Evolutionary conservation across 2,797 vertebrate genomes (phyloP), one percentile per base, ranked within the genome.

Genomic region (Emydoidea blandingii): DNA sequence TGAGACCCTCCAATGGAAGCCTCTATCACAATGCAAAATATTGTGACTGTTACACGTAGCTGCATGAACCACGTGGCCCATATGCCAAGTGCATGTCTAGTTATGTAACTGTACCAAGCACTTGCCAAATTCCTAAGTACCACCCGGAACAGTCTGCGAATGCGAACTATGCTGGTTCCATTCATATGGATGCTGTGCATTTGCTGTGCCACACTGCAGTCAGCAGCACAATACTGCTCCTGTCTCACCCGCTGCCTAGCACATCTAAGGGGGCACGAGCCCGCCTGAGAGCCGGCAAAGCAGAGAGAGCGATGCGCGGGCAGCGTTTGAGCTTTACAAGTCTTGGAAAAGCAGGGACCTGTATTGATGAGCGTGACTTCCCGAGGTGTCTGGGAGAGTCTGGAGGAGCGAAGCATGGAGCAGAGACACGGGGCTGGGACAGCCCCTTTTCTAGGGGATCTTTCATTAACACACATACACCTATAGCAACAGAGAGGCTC

Each of bases 61-160:
- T 37, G 52, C 65, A 29, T 0, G 29, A 79, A 81, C 86, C 92
- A 91, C 68, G 83, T 91, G 86, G 88, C 65, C 92, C 86, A 8
- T 76, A 86, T 25, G 90, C 65, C 92, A 84, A 79, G 57, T 86
- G 31, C 84, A 52, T 86, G 86, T 68, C 95, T 92, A 90, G 85
- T 88, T 14, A 6, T 4, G 8, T 0, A 74, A n/a, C 53, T 59
- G 81, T 5, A 14, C 27, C 1, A 5, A 87, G 88, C 78, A 72
- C 78, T 47, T 90, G 90, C 93, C 96, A 95, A n/a, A 62, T 84
- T 87, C 83, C 81, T 14, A 18, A 50, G 41, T 4, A 44, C 84
- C 74, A 88, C 72, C 37, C 83, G 92, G 93, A 94, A 89, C 23
- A 44, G n/a, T 53, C 82, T 84, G 85, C 11, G n/a, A 5, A 25